These are phyloP conservation scores for Nasua narica DNA, from an alignment of 2,797 vertebrate genomes.

Conservation along the genomic window DNA sequence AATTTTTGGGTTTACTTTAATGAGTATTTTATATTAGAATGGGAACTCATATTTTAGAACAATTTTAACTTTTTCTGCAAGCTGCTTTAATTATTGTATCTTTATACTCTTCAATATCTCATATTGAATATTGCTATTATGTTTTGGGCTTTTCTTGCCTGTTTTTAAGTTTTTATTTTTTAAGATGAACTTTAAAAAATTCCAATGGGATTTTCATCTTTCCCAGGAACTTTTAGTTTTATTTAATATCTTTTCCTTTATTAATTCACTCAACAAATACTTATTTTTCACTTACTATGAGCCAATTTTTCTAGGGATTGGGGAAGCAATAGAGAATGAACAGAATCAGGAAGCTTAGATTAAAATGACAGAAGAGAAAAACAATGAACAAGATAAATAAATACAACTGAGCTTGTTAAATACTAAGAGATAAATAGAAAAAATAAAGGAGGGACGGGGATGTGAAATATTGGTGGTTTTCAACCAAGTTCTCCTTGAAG, in stretches of 20 bases:
- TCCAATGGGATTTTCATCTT: not conserved
- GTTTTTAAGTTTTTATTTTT: conserved; percentile 33
- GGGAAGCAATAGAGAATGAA: not conserved
- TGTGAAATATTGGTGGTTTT: not conserved
- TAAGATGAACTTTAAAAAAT: not conserved
- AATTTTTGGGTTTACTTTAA: not conserved
- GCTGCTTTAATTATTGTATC: not conserved
- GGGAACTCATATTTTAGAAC: not conserved
- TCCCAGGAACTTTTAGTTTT: not conserved
- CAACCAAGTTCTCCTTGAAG: not conserved
- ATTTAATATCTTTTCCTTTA: not conserved
- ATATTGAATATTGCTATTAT: not conserved
- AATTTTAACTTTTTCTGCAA: not conserved
- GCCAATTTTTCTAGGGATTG: not conserved
- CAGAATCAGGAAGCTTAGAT: not conserved
- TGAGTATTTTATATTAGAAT: not conserved
- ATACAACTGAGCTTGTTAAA: not conserved
- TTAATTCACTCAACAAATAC: not conserved
- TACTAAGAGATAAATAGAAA: not conserved
- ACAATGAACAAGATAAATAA: not conserved
- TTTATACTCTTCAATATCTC: not conserved
- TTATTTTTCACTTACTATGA: not conserved
- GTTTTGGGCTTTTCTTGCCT: not conserved
- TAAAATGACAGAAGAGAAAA: not conserved
- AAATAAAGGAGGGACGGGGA: not conserved